These are phyloP conservation scores for Acleris sparsana DNA, from an alignment of 2,888 invertebrate species.

Conservation along the genomic window DNA sequence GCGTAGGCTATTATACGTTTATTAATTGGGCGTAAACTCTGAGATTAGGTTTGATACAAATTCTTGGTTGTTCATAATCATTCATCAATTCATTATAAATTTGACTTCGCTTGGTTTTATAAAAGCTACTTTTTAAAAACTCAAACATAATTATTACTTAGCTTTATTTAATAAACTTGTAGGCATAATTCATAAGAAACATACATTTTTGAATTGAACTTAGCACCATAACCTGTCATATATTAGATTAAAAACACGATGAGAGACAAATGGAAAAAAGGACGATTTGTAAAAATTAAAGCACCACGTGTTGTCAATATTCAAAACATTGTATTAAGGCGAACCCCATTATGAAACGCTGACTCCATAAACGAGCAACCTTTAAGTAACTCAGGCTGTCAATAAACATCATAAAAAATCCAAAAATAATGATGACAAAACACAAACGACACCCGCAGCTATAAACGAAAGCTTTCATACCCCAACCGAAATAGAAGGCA, in stretches of 20 bases:
- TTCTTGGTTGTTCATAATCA: constrained; percentile 23
- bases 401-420: constrained; percentile 73
- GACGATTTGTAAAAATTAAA: neutral
- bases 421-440: constrained; percentile 79
- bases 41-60: constrained; percentile 50
- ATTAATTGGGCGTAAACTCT: constrained; percentile 74
- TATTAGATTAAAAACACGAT: too few species aligned
- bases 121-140: constrained; percentile 8
- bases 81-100: neutral
- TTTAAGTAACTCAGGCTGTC: constrained; percentile 57
- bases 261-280: too few species aligned
- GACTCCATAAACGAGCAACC: constrained; percentile 15
- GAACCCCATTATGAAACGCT: constrained; percentile 21
- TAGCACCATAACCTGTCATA: neutral
- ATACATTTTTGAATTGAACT: too few species aligned
- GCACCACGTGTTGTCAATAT: neutral
- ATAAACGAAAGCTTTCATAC: constrained; percentile 77
- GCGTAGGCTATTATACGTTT: constrained; percentile 55
- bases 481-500: constrained; percentile 78
- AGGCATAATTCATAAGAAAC: too few species aligned
- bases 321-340: constrained; percentile 9
- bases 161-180: too few species aligned
- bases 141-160: too few species aligned
- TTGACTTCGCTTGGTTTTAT: constrained; percentile 11
- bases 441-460: constrained; percentile 61